Percentiles rank a stretch among this genome's conserved stretches.
Evolutionary conservation across 2,888 invertebrate genomes (phyloP).

Genomic region (Liopterus haemorrhoidalis): DNA sequence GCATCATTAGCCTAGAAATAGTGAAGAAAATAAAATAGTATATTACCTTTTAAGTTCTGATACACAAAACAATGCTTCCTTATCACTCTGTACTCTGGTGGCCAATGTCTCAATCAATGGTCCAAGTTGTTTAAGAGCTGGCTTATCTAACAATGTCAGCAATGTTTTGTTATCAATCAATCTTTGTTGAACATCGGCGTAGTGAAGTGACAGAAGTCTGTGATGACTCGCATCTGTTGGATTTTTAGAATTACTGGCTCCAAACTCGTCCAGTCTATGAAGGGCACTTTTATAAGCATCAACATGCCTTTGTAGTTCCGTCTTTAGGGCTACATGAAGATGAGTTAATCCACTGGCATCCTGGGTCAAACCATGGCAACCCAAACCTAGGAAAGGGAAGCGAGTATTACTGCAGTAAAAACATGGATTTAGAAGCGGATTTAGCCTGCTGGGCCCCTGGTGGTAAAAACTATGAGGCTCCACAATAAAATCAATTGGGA

Average conservation of each 20-base stretch:
- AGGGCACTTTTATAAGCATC: slow-evolving; percentile 82
- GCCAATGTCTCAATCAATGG: slow-evolving; percentile 64
- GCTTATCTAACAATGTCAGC: slow-evolving; percentile 77
- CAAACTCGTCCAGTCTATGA: slow-evolving; percentile 74
- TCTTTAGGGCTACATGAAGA: slow-evolving; percentile 74
- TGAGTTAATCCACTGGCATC: slow-evolving; percentile 63
- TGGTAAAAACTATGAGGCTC: too few species aligned
- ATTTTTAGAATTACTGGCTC: slow-evolving; percentile 48
- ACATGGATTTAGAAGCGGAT: too few species aligned
- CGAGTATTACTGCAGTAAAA: slow-evolving; percentile 16
- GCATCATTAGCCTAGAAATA: slow-evolving; percentile 4
- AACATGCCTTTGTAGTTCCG: slow-evolving; percentile 75
- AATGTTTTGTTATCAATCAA: slow-evolving; percentile 88
- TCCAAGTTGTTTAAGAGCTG: slow-evolving; percentile 68
- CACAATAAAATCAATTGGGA: too few species aligned
- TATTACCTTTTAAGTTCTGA: slow-evolving; percentile 57
- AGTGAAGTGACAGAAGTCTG: slow-evolving; percentile 73
- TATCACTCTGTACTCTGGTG: slow-evolving; percentile 82
- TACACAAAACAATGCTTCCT: slow-evolving; percentile 72
- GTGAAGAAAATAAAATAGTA: too few species aligned
- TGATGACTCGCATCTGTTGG: slow-evolving; percentile 86
- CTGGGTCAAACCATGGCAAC: slow-evolving; percentile 76
- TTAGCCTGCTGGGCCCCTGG: too few species aligned
- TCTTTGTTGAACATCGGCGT: slow-evolving; percentile 81
- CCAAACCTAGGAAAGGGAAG: slow-evolving; percentile 58